phyloP scores from a whole-genome alignment of 2,113 vertebrate species.

The Leucopsar rothschildi region DNA sequence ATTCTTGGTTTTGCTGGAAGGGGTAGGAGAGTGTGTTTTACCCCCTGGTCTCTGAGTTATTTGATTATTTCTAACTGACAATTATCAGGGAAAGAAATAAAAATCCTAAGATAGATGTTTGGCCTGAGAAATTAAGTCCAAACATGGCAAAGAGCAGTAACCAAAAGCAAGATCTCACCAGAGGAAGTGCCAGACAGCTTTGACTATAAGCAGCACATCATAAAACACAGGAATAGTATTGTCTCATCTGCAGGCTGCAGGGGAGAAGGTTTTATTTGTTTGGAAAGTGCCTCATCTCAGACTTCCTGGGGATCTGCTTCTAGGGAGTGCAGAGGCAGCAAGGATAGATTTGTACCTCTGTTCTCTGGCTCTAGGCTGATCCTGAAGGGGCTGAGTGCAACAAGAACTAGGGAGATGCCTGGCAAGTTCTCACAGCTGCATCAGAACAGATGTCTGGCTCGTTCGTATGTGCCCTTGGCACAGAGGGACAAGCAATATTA shows the following conservation, averaged over 20 bases:
- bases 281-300: background rate
- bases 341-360: background rate
- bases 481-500: background rate
- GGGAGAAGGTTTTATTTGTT: background rate
- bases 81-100: background rate
- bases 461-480: accelerated
- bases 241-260: background rate
- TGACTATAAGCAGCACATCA: background rate
- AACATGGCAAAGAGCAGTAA: background rate
- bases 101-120: background rate
- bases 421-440: background rate
- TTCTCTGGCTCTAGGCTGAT: background rate
- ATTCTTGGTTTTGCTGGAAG: background rate
- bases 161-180: background rate
- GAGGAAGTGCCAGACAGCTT: background rate
- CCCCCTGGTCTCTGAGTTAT: background rate
- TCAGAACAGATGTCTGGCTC: background rate
- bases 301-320: background rate
- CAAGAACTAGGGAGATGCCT: background rate
- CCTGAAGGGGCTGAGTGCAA: background rate
- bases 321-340: background rate
- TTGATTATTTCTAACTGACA: background rate
- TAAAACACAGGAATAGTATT: background rate
- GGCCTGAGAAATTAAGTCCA: background rate
- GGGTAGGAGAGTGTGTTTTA: background rate